phyloP scores from a whole-genome alignment of 2,113 vertebrate species.

The Pachyramphus minor region DNA sequence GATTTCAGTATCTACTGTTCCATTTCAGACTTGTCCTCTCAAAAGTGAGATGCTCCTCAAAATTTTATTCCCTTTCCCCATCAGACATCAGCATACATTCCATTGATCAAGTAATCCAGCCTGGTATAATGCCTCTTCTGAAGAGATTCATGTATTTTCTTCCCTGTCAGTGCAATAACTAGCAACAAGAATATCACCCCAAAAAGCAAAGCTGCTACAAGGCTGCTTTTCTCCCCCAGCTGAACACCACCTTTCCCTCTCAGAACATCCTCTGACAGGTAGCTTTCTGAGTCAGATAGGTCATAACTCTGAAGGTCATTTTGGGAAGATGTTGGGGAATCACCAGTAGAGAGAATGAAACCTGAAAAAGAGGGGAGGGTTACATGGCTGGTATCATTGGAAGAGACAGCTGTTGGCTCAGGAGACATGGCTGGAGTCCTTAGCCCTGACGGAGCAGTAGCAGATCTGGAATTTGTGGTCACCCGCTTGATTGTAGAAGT shows the following conservation, averaged over 20 bases:
- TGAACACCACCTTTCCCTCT: background rate
- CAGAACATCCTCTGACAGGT: background rate
- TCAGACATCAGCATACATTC: conserved; percentile 76
- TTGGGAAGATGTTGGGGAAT: background rate
- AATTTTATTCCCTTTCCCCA: background rate
- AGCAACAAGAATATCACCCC: conserved; percentile 70
- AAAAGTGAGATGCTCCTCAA: background rate
- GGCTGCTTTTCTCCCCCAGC: conserved; percentile 61
- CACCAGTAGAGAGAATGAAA: background rate
- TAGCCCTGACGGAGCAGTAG: background rate
- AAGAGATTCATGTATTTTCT: conserved; percentile 59
- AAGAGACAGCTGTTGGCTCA: background rate
- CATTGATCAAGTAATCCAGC: conserved; percentile 79
- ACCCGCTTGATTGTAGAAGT: background rate
- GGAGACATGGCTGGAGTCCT: background rate
- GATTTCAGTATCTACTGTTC: background rate
- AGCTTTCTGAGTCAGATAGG: background rate
- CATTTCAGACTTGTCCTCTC: background rate
- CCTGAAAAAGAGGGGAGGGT: background rate
- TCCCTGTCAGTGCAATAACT: conserved; percentile 57
- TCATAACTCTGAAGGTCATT: background rate
- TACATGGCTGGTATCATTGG: background rate
- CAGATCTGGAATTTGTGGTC: background rate
- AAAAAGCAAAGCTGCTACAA: conserved; percentile 69
- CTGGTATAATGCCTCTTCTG: conserved; percentile 70